A percentile compares a stretch with the other conserved stretches of the same genome.
Conservation (phyloP, 2,113 vertebrate species). For the Serilophus lunatus region DNA sequence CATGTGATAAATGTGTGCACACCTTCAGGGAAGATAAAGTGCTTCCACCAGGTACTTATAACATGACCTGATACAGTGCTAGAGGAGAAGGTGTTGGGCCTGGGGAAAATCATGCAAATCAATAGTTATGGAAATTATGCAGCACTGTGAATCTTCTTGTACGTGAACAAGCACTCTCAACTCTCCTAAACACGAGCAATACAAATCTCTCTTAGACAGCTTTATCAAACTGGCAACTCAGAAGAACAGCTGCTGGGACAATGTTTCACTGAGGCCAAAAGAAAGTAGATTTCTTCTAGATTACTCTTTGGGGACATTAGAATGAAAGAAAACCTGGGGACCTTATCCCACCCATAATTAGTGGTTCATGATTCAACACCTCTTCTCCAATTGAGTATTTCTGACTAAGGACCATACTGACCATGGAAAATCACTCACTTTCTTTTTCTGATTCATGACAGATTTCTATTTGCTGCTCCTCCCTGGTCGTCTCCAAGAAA, state of each 20-base stretch:
- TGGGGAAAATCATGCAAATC: neutral
- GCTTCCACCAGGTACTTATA: neutral
- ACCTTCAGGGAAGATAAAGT: neutral
- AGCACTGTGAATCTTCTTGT: neutral
- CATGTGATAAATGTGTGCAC: accelerated
- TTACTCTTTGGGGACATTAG: neutral
- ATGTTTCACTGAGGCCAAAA: neutral
- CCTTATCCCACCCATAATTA: neutral
- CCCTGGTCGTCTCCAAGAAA: neutral
- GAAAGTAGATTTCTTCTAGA: neutral
- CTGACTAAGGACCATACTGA: neutral
- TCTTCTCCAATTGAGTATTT: neutral
- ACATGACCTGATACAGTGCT: neutral
- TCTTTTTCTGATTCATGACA: neutral
- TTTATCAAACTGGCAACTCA: neutral
- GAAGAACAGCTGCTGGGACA: neutral
- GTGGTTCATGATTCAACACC: neutral
- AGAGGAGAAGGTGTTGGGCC: neutral
- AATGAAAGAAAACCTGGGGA: neutral
- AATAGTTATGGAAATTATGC: neutral
- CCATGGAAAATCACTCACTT: neutral
- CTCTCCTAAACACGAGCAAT: neutral
- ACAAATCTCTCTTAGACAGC: neutral
- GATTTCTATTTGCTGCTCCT: neutral
- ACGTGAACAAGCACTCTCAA: neutral